A percentile compares a stretch with the other conserved stretches of the same genome.
Evolutionary conservation across 2,113 vertebrate genomes (phyloP).

Genomic region (Neopipo cinnamomea): DNA sequence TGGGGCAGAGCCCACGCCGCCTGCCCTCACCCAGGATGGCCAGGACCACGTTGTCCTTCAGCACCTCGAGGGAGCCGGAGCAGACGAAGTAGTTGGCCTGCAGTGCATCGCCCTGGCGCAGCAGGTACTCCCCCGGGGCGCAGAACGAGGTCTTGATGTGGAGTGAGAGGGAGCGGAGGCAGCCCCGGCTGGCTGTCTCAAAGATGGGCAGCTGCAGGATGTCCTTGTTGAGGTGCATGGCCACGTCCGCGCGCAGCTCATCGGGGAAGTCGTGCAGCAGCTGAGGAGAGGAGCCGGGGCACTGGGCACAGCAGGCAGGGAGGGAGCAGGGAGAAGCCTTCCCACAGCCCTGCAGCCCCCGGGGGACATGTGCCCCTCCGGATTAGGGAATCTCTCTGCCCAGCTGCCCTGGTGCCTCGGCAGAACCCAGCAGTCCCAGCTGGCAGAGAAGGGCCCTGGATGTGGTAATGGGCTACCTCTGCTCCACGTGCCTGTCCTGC

Average conservation of each 20-base stretch:
- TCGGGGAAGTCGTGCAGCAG: constrained; percentile 94
- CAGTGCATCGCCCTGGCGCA: constrained; percentile 90
- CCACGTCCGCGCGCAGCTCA: constrained; percentile 90
- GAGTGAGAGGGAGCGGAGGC: constrained; percentile 90
- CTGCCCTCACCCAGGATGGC: constrained; percentile 90
- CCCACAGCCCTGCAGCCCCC: neutral
- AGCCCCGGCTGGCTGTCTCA: constrained; percentile 88
- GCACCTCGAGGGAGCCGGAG: constrained; percentile 92
- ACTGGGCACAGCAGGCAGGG: rapidly evolving
- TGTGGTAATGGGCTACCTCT: neutral
- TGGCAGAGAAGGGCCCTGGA: rapidly evolving
- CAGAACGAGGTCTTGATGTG: constrained; percentile 97
- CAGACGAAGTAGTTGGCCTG: constrained; percentile 94
- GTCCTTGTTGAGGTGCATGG: constrained; percentile 96
- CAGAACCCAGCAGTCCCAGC: neutral
- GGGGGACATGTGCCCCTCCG: rapidly evolving
- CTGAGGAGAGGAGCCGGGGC: constrained; percentile 39
- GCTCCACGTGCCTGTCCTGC: rapidly evolving
- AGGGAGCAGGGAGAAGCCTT: neutral
- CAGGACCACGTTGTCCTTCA: constrained; percentile 88
- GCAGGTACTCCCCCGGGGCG: constrained; percentile 91
- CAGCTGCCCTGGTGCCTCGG: neutral
- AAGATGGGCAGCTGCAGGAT: constrained; percentile 94
- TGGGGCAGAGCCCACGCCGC: neutral
- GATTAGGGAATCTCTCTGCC: neutral